These are phyloP conservation scores for Delphinapterus leucas DNA, from an alignment of 2,113 vertebrate genomes.

Conservation along the genomic window DNA sequence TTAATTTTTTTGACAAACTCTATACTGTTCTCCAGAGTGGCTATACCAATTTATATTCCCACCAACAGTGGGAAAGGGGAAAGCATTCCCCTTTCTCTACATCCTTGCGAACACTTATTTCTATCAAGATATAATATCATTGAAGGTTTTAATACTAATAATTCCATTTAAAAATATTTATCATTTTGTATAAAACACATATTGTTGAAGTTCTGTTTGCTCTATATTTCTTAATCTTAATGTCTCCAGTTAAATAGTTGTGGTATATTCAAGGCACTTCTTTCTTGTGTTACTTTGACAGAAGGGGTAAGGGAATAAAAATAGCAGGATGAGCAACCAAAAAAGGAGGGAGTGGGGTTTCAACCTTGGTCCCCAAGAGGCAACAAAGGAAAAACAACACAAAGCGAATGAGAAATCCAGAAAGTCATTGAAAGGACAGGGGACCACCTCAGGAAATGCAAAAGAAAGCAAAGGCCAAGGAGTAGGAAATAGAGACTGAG, in stretches of 20 bases:
- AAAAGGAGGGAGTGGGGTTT: neutral
- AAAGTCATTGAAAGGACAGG: neutral
- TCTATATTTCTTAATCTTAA: neutral
- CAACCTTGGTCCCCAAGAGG: neutral
- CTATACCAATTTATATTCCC: neutral
- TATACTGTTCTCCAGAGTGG: neutral
- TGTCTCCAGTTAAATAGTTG: neutral
- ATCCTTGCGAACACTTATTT: neutral
- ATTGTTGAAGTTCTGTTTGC: neutral
- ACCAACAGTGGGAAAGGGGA: neutral
- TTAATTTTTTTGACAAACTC: neutral
- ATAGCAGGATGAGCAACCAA: neutral
- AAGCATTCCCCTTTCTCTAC: neutral
- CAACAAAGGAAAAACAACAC: neutral
- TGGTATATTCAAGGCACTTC: neutral
- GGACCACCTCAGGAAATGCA: neutral
- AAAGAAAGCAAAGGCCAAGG: neutral
- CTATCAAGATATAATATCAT: neutral
- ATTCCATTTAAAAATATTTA: neutral
- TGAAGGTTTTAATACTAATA: neutral
- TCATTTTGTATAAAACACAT: neutral
- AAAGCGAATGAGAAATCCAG: slow-evolving; percentile 38
- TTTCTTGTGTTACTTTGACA: neutral
- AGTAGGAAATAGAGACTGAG: slow-evolving; percentile 18
- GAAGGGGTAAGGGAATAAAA: neutral